Conservation (phyloP, 2,113 vertebrate species). For the Saccopteryx leptura region DNA sequence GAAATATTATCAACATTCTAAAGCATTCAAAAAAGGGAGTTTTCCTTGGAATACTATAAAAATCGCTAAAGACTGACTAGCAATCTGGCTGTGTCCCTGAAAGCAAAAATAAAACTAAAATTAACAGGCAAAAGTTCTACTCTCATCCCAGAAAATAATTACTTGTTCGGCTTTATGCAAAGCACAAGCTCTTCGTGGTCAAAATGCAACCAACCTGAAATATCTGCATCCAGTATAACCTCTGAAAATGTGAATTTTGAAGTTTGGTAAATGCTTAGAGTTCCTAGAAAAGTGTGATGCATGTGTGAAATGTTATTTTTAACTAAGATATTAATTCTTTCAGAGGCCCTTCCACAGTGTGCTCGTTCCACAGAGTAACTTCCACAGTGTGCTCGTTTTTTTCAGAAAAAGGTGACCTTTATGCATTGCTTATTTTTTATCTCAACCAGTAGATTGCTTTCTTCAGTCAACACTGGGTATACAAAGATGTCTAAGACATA, state of each 20-base stretch:
- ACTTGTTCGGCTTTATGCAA: neutral
- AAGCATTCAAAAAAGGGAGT: conserved; percentile 16
- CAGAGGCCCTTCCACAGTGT: neutral
- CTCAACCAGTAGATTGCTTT: neutral
- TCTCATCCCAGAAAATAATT: conserved; percentile 22
- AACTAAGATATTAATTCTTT: conserved; percentile 29
- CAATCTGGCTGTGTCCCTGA: neutral
- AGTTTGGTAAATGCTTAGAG: neutral
- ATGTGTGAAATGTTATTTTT: neutral
- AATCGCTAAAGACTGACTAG: neutral
- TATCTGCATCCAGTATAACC: neutral
- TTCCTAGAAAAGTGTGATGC: neutral
- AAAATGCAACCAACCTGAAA: conserved; percentile 14
- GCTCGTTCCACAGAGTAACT: no score
- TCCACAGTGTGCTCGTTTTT: neutral
- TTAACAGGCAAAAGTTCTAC: neutral
- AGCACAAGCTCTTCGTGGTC: neutral
- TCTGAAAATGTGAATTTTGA: conserved; percentile 2
- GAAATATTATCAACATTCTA: conserved; percentile 27
- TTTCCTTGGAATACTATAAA: conserved; percentile 51
- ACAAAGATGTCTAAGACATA: conserved; percentile 12
- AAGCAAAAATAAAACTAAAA: conserved; percentile 42
- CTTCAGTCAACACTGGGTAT: neutral
- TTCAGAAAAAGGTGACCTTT: neutral
- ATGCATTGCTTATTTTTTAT: neutral